Conservation (phyloP, 2,113 vertebrate species). For the Gymnarchus niloticus region DNA sequence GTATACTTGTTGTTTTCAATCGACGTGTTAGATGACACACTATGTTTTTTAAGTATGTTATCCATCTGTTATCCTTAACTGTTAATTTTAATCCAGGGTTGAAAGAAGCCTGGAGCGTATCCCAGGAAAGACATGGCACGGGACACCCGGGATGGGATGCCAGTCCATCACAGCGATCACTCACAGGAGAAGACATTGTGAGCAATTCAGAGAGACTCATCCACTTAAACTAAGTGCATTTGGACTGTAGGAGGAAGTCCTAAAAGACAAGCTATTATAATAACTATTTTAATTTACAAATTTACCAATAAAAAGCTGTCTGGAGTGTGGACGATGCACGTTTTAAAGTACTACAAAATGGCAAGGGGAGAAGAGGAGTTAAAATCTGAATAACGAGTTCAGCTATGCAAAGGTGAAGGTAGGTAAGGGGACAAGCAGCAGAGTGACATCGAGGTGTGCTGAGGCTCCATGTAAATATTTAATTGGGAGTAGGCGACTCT, state of each 20-base stretch:
- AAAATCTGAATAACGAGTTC: background rate
- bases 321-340: background rate
- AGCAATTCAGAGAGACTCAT: background rate
- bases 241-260: background rate
- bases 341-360: background rate
- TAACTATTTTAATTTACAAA: background rate
- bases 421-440: background rate
- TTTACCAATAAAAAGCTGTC: background rate
- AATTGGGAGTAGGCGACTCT: background rate
- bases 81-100: background rate
- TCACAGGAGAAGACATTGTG: background rate
- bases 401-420: background rate
- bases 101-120: no score
- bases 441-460: background rate
- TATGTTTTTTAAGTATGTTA: no score
- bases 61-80: background rate
- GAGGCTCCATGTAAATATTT: slow-evolving; percentile 13
- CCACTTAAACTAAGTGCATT: background rate
- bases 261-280: background rate
- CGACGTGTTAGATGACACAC: no score
- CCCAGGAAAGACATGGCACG: no score
- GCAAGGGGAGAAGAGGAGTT: background rate
- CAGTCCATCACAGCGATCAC: background rate
- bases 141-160: no score
- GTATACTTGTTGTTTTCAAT: background rate